Evolutionary conservation across 2,113 vertebrate species (phyloP), one percentile per base, ranked within the genome.

Genomic region (Thunnus thynnus): DNA sequence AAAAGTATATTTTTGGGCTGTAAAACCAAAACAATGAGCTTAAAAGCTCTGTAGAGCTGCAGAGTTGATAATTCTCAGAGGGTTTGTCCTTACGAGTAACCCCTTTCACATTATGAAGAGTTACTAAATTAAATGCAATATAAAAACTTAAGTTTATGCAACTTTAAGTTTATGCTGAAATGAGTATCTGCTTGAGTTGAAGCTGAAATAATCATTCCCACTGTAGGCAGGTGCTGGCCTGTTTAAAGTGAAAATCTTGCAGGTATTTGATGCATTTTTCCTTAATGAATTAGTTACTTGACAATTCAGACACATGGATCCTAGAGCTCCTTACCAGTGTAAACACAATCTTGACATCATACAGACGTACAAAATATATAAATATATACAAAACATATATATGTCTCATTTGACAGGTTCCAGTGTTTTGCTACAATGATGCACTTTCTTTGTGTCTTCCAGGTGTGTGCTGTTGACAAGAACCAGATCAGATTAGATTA

Each of bases 351-450:
- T 46, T 76, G 77, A 82, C 82, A 79, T 88, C 80, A 78, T 72
- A 80, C 57, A 86, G 65, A 84, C 47, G 7, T 84, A 89, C 32
- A 87, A 85, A 91, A 86, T 81, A 87, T 80, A 82, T 82, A 85
- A 87, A 91, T 88, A 89, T 76, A 79, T 82, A 90, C 72, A 90
- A 89, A 87, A 89, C 52, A 67, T 56, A 54, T 55, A 54, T 51
- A 51, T 50, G 54, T 74, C 63, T 79, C n/a, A 44, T 47, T 67
- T 22, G 62, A 73, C 32, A 51, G 78, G 44, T 63, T 82, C 82
- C 89, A 84, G 88, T 85, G 92, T 80, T 81, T 82, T 71, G 81
- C 90, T 93, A 89, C 86, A 61, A 20, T 32, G 44, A 63, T 60
- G 62, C 57, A 51, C 60, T 64, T 14, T 56, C 11, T 62, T 56